Conservation (phyloP, 1,140 invertebrate genomes). For the Gryon sp. region DNA sequence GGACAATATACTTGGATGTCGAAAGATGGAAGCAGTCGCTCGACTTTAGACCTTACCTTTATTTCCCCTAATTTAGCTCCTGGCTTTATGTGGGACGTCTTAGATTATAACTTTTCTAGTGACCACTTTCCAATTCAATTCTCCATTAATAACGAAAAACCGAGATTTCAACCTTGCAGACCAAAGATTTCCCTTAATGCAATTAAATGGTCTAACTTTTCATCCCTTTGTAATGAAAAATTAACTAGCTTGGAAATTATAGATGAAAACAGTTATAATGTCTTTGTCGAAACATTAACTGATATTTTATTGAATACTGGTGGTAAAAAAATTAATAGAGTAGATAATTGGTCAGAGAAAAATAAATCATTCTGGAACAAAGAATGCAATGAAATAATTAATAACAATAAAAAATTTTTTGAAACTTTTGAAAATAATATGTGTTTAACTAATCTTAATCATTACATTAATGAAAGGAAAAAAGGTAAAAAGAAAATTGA, state of each 20-base stretch:
- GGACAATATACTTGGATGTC: slow-evolving; percentile 1
- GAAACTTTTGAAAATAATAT: no score
- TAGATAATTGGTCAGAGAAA: no score
- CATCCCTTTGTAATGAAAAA: neutral
- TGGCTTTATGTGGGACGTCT: slow-evolving; percentile 59
- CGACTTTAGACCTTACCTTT: slow-evolving; percentile 26
- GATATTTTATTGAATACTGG: no score
- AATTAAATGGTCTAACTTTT: neutral
- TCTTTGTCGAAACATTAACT: neutral
- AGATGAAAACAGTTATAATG: slow-evolving; percentile 19
- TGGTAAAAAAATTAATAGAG: no score
- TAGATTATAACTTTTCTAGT: slow-evolving; percentile 64
- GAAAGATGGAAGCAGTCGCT: neutral
- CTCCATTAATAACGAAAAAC: slow-evolving; percentile 40
- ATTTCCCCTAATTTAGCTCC: slow-evolving; percentile 45
- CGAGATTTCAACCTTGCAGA: slow-evolving; percentile 18
- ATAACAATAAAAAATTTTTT: no score
- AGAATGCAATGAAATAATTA: no score
- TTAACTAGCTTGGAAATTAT: slow-evolving; percentile 8
- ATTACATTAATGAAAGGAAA: no score
- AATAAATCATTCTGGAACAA: no score
- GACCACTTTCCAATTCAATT: slow-evolving; percentile 68
- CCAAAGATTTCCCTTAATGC: slow-evolving; percentile 1
- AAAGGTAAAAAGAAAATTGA: no score
- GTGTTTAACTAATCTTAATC: no score